A percentile compares a stretch with the other conserved stretches of the same genome.
Conservation (phyloP, 2,797 vertebrate genomes). For the Intellagama lesueurii region DNA sequence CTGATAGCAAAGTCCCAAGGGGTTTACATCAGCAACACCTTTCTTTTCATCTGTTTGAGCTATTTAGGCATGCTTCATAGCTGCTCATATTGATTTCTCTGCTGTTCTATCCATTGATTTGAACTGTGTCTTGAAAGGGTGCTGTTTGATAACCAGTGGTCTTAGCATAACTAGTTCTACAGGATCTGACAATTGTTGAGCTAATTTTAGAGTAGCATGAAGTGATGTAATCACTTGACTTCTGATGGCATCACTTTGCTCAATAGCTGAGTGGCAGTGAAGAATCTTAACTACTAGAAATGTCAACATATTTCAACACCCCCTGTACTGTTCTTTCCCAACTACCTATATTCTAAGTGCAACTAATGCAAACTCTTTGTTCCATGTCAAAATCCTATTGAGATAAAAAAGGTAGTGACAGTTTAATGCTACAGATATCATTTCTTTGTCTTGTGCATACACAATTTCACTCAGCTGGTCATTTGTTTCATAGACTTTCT, state of each 20-base stretch:
- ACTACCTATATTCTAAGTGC: neutral
- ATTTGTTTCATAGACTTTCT: neutral
- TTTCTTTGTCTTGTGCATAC: neutral
- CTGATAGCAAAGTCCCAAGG: no score
- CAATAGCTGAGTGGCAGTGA: neutral
- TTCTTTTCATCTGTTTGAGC: no score
- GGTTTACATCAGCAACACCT: no score
- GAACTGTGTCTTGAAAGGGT: neutral
- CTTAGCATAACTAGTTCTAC: neutral
- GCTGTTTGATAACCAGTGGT: neutral
- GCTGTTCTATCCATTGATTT: neutral
- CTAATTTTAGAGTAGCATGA: neutral
- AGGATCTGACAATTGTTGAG: slow-evolving; percentile 5
- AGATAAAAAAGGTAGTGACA: neutral
- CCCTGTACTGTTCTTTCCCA: neutral
- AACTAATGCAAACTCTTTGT: slow-evolving; percentile 9
- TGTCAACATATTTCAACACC: neutral
- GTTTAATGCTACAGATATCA: neutral
- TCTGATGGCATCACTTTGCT: neutral
- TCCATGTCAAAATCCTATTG: neutral
- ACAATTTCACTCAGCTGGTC: neutral
- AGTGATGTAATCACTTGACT: neutral
- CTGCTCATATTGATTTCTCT: neutral
- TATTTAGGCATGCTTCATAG: no score
- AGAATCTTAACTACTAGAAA: neutral